A percentile compares a stretch with the other conserved stretches of the same genome.
Evolutionary conservation across 2,888 invertebrate genomes (phyloP).

Genomic region (Proisotoma minuta): DNA sequence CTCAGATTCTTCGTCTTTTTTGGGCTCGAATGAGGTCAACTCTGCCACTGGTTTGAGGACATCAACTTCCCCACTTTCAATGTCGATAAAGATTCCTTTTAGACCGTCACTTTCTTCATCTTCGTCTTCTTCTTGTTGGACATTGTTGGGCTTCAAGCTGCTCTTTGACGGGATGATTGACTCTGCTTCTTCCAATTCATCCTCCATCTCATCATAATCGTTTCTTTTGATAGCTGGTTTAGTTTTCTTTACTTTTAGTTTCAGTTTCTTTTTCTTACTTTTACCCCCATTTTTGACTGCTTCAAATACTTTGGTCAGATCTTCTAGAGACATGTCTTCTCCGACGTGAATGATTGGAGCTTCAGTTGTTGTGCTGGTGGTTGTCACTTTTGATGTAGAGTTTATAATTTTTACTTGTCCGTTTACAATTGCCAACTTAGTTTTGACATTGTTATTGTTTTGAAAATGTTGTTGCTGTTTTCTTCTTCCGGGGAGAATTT

Average conservation of each 20-base stretch:
- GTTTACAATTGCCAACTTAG: conserved; percentile 22
- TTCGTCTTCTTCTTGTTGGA: conserved; percentile 16
- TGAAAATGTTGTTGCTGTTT: not conserved
- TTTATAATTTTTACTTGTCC: conserved; percentile 29
- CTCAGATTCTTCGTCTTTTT: conserved; percentile 23
- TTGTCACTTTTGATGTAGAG: not conserved
- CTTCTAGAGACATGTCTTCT: conserved; percentile 39
- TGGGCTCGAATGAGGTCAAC: conserved; percentile 35
- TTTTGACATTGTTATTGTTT: conserved; percentile 12
- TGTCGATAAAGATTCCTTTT: conserved; percentile 44
- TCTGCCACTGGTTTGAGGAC: conserved; percentile 43
- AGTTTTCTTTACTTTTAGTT: conserved; percentile 15
- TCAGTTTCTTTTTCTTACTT: conserved; percentile 20
- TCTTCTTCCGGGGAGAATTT: conserved; percentile 3
- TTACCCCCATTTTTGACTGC: conserved; percentile 10
- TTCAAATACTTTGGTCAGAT: conserved; percentile 27
- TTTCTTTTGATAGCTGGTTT: no score
- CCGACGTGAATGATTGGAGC: conserved; percentile 38
- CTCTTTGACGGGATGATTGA: not conserved
- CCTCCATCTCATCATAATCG: not conserved
- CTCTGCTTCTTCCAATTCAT: not conserved
- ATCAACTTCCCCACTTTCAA: conserved; percentile 45
- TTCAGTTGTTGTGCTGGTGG: conserved; percentile 4
- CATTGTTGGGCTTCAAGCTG: no score
- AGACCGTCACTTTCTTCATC: conserved; percentile 18